Base-by-base conservation (phyloP, 2,888 invertebrate species). In the Meteorus cinctellus region DNA sequence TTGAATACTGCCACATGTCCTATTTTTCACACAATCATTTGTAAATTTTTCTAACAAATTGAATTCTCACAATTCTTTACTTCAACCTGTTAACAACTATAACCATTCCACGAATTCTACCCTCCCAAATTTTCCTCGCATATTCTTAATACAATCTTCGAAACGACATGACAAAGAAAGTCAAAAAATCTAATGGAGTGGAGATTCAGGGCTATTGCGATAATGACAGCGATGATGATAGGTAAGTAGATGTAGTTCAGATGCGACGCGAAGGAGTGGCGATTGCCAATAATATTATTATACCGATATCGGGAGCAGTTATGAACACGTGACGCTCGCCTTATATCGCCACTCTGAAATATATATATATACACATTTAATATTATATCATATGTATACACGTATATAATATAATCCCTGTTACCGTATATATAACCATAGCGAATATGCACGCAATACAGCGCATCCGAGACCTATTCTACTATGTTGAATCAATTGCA, bases 261-360 rank as follows among this genome's bases (percentile, higher is more conserved):
- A 55, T 19, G 55, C 55, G 55, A 55, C n/a, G 19, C 31, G 65
- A 62, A 71, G 45, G 72, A 77, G 79, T 80, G 78, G 75, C 45
- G 72, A 76, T 75, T 72, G 75, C 78, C 77, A 74, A 84, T 87
- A 87, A 88, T 89, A 87, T 88, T 88, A 89, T 88, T 86, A 87
- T 85, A 87, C 83, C 84, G 85, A 87, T 86, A 85, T 82, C 74
- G 79, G 83, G 79, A 79, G 82, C 84, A 86, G 88, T 89, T 89
- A 88, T 82, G 83, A 86, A 84, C 89, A 89, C 87, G 86, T 89
- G 89, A 88, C 89, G 89, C 87, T 79, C 83, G 86, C 83, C 87
- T 87, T 87, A 85, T 85, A 84, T 87, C 81, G 69, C 65, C 36
- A 65, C 63, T 48, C 55, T 66, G 41, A 62, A 36, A 62, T 27